Base-by-base conservation (phyloP, 2,888 invertebrate species). In the Andrena haemorrhoa region DNA sequence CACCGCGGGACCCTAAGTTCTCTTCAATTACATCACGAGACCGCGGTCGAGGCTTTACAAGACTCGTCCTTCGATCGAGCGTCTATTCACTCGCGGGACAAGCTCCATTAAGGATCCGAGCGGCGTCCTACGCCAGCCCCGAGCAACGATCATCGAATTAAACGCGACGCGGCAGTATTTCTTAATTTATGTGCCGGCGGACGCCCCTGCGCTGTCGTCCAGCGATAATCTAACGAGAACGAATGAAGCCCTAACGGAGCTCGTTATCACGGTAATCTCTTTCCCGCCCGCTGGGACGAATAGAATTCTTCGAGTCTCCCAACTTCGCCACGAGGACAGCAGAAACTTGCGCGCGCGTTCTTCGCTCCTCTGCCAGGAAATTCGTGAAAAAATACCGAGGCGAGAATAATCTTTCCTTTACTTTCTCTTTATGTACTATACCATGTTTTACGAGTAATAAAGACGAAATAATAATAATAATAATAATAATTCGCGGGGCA, bases 241-340 rank as follows among this genome's bases (percentile, higher is more conserved):
- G 31, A 77, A 73, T 33, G 73, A 16, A 41, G 49, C 20, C 29
- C n/a, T 66, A 23, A 65, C 31, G 71, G 31, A 4, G 53, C 71
- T 71, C 64, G 76, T 76, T 71, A 65, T 71, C 51, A 2, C 58
- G 10, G 12, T 49, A 71, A 76, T 71, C 4, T 41, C 23, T 35
- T 35, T 60, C 12, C 33, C 16, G 33, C 16, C 10, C 47, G 20
- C 16, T 10, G 68, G 64, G 68, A 65, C 53, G 65, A 64, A 75
- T 35, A 29, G 16, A 35, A 53, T 29, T 23, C 26, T 26, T 35
- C 58, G 10, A 23, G 7, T 6, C 20, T 20, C 20, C 51, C n/a
- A 2, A 51, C 51, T 51, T 8, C 2, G 51, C 20, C 16, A 4
- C 4, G 12, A 4, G 12, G 41, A 41, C 12, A 41, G 41, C 12